Base-by-base conservation (phyloP, 2,797 vertebrate genomes). In the Chelon auratus region DNA sequence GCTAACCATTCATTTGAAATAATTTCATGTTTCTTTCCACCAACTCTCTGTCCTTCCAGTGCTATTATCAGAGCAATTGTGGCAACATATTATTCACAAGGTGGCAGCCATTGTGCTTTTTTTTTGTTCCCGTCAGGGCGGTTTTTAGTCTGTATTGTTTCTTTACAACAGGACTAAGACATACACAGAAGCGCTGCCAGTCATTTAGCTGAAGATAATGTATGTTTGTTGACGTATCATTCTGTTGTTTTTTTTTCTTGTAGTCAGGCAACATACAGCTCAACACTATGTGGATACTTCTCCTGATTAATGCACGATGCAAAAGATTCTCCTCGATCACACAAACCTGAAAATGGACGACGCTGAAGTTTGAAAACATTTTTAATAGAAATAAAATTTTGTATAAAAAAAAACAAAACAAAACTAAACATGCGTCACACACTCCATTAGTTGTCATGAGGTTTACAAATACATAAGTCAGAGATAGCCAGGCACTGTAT, bases 331-430 rank as follows among this genome's bases (percentile, higher is more conserved):
- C 6, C 36, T 15, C 22, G 59, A 59, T 60, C 14, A 68, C 40
- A 72, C n/a, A 86, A 58, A 75, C 62, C 47, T 24, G 48, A 72
- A 70, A 55, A 26, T 17, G 7, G 56, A 72, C 50, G 56, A 72
- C 50, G 1, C 51, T 74, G 62, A 83, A 85, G 89, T 93, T 97
- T 96, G 92, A 95, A 97, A 97, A 96, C 94, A 91, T 92, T 97
- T 96, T 98, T 98, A 98, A 98, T 98, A 97, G 95, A 99, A 99
- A 98, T 96, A 94, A 96, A 87, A 85, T 93, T 94, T 94, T 78
- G 95, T 98, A 97, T 96, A 96, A 96, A 97, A 97, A 96, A 54
- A 51, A 48, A 48, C 8, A 48, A 48, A 96, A 97, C 97, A 96
- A 94, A 92, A 80, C 78, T 95, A 93, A 95, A 96, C 97, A 99